These are phyloP conservation scores for Rhynchophorus ferrugineus DNA, from an alignment of 1,140 invertebrate genomes.

Conservation along the genomic window DNA sequence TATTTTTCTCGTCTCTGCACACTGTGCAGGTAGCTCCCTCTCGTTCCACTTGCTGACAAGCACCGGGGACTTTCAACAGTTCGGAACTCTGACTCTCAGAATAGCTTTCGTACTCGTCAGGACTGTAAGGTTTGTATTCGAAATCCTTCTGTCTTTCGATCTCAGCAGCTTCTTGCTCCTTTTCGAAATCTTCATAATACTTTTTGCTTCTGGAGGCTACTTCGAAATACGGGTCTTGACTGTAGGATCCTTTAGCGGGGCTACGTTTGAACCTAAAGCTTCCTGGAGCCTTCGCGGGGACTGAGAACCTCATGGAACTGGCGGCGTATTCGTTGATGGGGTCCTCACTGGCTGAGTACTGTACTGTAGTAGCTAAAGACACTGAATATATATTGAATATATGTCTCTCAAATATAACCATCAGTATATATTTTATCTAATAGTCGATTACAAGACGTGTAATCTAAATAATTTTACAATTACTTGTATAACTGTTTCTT, in stretches of 20 bases:
- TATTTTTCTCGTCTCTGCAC: conserved; percentile 60
- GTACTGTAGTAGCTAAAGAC: too few species aligned
- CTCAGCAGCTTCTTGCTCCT: conserved; percentile 28
- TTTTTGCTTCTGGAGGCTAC: conserved; percentile 29
- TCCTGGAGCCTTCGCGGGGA: conserved; percentile 18
- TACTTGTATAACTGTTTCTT: too few species aligned
- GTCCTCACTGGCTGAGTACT: conserved; percentile 37
- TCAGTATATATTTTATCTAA: too few species aligned
- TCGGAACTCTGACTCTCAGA: conserved; percentile 48
- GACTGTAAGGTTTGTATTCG: conserved; percentile 20
- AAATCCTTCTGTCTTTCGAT: conserved; percentile 31
- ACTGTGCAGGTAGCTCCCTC: conserved; percentile 57
- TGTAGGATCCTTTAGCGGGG: conserved; percentile 17
- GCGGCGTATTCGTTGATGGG: conserved; percentile 37
- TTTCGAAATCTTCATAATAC: conserved; percentile 24
- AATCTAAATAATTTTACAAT: too few species aligned
- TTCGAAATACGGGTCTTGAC: conserved; percentile 34
- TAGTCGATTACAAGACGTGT: too few species aligned
- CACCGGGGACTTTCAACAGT: conserved; percentile 50
- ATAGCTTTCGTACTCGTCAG: conserved; percentile 33
- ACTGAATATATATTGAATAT: too few species aligned
- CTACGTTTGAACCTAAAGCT: conserved; percentile 31
- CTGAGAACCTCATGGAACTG: conserved; percentile 32
- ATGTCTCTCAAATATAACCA: too few species aligned
- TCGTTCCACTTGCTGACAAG: conserved; percentile 53